phyloP scores from a whole-genome alignment of 2,113 vertebrate species.

The Mustela nigripes region DNA sequence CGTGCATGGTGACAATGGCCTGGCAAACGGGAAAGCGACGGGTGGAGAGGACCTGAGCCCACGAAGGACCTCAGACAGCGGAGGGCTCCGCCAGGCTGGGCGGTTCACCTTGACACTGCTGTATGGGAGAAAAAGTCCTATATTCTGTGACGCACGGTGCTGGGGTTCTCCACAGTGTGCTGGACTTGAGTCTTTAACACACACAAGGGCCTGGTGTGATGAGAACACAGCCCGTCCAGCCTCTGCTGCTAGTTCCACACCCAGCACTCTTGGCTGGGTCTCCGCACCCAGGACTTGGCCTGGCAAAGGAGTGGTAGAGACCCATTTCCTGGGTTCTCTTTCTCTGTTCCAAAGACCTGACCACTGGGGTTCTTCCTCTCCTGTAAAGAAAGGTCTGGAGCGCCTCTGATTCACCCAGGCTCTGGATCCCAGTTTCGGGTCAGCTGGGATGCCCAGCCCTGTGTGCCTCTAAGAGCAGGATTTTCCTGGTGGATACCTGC shows the following conservation, averaged over 20 bases:
- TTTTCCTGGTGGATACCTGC: background rate
- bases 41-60: background rate
- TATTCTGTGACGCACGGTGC: background rate
- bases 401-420: background rate
- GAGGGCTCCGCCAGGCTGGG: background rate
- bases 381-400: background rate
- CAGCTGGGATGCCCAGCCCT: background rate
- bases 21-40: background rate
- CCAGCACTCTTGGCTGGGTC: too few species aligned
- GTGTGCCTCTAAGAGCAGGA: background rate
- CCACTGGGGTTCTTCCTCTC: background rate
- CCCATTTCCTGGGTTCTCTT: background rate
- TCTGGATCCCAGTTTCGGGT: background rate
- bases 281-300: background rate
- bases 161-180: background rate
- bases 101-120: background rate
- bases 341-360: background rate
- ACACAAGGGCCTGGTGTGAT: rapidly evolving
- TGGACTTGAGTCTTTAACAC: background rate
- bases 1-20: background rate
- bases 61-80: background rate
- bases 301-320: background rate
- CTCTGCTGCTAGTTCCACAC: background rate
- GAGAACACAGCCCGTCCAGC: background rate
- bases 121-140: background rate